phyloP scores from a whole-genome alignment of 2,888 invertebrate species.

The Leucophenga montana region DNA sequence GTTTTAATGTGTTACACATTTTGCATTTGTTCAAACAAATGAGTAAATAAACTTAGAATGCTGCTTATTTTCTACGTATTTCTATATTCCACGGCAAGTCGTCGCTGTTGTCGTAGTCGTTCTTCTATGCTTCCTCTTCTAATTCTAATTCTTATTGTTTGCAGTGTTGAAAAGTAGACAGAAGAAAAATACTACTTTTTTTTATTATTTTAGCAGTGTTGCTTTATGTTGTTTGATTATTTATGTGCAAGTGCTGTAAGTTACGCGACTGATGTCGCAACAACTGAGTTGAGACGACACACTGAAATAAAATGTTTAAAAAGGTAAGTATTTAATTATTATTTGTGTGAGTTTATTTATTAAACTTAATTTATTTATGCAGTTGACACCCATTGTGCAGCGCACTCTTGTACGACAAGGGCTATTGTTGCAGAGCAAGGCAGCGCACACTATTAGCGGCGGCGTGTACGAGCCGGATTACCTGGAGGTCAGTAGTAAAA shows the following conservation, averaged over 20 bases:
- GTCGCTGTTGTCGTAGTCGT: no score
- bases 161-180: no score
- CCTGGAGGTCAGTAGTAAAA: conserved; percentile 76
- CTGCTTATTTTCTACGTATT: no score
- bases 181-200: no score
- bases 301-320: conserved; percentile 36
- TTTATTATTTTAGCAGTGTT: no score
- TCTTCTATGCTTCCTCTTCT: no score
- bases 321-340: conserved; percentile 31
- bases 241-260: no score
- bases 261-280: conserved; percentile 4
- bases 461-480: conserved; percentile 82
- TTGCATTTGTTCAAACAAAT: not conserved
- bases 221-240: no score
- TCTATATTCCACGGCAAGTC: no score
- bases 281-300: conserved; percentile 60
- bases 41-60: no score
- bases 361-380: conserved; percentile 4
- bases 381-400: conserved; percentile 49
- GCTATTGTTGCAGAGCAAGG: conserved; percentile 23
- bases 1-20: not conserved
- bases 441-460: conserved; percentile 37
- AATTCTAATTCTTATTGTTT: no score
- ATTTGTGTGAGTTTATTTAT: conserved; percentile 3
- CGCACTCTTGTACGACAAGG: conserved; percentile 36